phyloP scores from a whole-genome alignment of 2,113 vertebrate genomes.

The Aythya baeri region DNA sequence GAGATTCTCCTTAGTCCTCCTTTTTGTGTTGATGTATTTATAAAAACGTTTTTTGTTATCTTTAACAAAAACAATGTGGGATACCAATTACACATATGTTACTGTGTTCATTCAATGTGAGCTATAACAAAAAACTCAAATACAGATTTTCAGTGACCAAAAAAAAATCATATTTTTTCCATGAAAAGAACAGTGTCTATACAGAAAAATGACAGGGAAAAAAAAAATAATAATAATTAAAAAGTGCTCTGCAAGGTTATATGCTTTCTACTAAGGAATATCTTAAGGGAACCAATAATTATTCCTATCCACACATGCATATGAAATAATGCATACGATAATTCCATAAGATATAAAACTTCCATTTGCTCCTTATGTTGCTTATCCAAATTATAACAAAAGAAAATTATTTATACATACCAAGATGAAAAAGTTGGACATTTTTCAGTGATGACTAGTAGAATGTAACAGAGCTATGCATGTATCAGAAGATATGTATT shows the following conservation, averaged over 20 bases:
- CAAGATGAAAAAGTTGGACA: not conserved
- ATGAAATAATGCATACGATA: not conserved
- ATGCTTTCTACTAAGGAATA: not conserved
- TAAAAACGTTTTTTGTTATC: too few relatives aligned
- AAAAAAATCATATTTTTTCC: not conserved
- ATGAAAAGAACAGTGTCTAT: not conserved
- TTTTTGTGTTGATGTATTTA: too few relatives aligned
- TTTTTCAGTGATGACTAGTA: not conserved
- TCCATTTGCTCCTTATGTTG: not conserved
- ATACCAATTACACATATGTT: not conserved
- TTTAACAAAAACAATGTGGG: not conserved
- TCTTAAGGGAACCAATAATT: not conserved
- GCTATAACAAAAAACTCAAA: not conserved
- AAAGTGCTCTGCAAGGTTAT: not conserved
- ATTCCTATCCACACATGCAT: not conserved
- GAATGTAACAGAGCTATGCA: not conserved
- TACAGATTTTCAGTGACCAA: not conserved
- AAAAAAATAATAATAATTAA: too few relatives aligned
- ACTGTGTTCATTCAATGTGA: not conserved
- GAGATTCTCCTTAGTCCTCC: too few relatives aligned
- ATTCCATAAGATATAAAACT: too few relatives aligned
- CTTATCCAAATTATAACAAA: not conserved
- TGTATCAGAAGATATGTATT: not conserved
- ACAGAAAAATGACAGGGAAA: not conserved
- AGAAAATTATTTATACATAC: constrained; percentile 25